Evolutionary conservation across 1,140 invertebrate genomes (phyloP), one percentile per base, ranked within the genome.

Genomic region (Drosophila suzukii): DNA sequence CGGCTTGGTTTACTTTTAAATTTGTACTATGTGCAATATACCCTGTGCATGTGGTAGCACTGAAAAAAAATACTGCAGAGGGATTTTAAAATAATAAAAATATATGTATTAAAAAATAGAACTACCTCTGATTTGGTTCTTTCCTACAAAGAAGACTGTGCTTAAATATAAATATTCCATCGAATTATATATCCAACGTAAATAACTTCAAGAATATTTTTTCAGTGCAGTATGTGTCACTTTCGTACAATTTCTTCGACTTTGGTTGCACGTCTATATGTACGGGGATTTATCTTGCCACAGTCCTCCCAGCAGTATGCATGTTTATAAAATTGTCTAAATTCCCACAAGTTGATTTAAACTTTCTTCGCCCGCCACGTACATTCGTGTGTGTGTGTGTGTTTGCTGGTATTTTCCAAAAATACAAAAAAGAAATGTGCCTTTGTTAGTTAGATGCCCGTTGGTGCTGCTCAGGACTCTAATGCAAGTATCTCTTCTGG

Each of bases 321-420:
- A 76, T 86, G 82, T 86, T 86, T 86, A 86, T 88, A 86, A 86
- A 86, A 86, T 86, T 88, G 83, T 86, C 83, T 83, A 88, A 86
- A 88, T 86, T 86, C 84, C 83, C 83, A 86, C 83, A 86, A 86
- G 83, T 86, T 86, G 83, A 86, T 86, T 86, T 86, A 86, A 86
- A 86, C 83, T 88, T 88, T 83, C 75, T 74, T 79, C 53, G 66
- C 61, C 47, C 38, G 63, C 41, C 38, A 34, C 13, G 20, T 38
- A 38, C 38, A 41, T 27, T 27, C 15, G 32, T 53, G 36, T 30
- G 38, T 66, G 46, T 66, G 46, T 38, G 36, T 36, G 47, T 66
- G 60, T 39, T 51, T 53, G 30, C n/a, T 32, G n/a, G 36, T 54
- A 43, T 65, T 51, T 68, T 65, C 10, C 13, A 11, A n/a, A 67